A percentile compares a stretch with the other conserved stretches of the same genome.
phyloP scores from a whole-genome alignment of 2,888 invertebrate species.

The Coenonympha arcania region DNA sequence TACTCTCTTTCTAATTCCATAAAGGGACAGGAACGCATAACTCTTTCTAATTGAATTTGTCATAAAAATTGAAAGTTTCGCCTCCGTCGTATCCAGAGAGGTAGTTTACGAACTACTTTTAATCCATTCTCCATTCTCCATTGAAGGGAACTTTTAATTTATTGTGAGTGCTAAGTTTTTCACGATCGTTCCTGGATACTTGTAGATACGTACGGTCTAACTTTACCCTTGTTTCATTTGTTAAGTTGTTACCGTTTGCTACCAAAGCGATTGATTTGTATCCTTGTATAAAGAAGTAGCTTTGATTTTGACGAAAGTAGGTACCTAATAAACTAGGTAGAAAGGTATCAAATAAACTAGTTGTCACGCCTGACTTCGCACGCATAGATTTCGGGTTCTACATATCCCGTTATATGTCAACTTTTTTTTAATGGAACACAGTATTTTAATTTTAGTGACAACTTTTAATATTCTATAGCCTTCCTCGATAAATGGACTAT shows the following conservation, averaged over 20 bases:
- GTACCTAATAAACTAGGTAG: too few relatives aligned
- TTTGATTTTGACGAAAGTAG: background rate
- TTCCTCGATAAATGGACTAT: too few relatives aligned
- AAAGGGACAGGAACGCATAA: constrained; percentile 49
- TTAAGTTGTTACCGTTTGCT: constrained; percentile 55
- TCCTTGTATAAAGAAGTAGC: constrained; percentile 6
- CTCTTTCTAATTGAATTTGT: constrained; percentile 66
- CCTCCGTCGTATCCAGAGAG: constrained; percentile 47
- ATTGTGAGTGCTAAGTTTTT: constrained; percentile 71
- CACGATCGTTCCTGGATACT: constrained; percentile 39
- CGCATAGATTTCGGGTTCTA: too few relatives aligned
- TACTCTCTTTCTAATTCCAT: background rate
- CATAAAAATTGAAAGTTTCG: constrained; percentile 73
- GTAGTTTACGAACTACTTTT: constrained; percentile 66
- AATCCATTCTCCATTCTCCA: constrained; percentile 69
- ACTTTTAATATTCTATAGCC: too few relatives aligned
- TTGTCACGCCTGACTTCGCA: too few relatives aligned
- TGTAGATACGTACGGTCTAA: constrained; percentile 45
- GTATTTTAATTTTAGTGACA: too few relatives aligned
- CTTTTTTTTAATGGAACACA: too few relatives aligned
- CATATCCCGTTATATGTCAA: too few relatives aligned
- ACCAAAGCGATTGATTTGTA: constrained; percentile 31
- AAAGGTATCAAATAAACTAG: too few relatives aligned
- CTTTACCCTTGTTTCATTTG: constrained; percentile 53
- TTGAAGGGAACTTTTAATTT: constrained; percentile 70